Evolutionary conservation across 2,797 vertebrate genomes (phyloP).

Genomic region (Xenops minutus): DNA sequence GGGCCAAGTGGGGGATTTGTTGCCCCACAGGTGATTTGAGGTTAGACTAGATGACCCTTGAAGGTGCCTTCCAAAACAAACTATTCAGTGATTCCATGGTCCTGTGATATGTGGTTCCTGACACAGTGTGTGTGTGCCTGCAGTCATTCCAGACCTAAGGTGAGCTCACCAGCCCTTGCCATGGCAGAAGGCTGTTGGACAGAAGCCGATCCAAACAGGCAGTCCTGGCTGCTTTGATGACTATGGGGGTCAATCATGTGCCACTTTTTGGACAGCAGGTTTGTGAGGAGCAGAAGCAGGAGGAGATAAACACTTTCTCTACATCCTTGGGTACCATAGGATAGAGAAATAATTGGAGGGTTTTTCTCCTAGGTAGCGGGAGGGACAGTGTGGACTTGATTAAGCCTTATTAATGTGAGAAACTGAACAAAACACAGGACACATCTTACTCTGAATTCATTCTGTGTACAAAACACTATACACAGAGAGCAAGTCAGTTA

Average conservation of each 20-base stretch:
- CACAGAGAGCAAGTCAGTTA: neutral
- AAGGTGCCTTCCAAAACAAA: neutral
- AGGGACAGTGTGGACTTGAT: neutral
- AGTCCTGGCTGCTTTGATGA: neutral
- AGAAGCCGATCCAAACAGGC: neutral
- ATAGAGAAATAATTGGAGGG: neutral
- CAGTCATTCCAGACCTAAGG: neutral
- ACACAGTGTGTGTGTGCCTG: fast-evolving
- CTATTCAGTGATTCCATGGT: neutral
- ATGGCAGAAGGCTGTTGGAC: neutral
- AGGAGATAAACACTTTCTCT: neutral
- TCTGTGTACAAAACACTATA: neutral
- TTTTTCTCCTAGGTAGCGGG: neutral
- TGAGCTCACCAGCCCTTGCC: neutral
- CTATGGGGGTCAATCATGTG: neutral
- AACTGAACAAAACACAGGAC: neutral
- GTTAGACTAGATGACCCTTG: neutral
- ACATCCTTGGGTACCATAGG: neutral
- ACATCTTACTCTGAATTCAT: neutral
- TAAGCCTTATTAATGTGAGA: neutral
- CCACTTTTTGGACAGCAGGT: neutral
- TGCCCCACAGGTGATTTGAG: neutral
- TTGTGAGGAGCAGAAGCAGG: neutral
- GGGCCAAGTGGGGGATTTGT: neutral
- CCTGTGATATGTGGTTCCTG: neutral